phyloP scores from a whole-genome alignment of 2,888 invertebrate genomes.

The Volucella bombylans region DNA sequence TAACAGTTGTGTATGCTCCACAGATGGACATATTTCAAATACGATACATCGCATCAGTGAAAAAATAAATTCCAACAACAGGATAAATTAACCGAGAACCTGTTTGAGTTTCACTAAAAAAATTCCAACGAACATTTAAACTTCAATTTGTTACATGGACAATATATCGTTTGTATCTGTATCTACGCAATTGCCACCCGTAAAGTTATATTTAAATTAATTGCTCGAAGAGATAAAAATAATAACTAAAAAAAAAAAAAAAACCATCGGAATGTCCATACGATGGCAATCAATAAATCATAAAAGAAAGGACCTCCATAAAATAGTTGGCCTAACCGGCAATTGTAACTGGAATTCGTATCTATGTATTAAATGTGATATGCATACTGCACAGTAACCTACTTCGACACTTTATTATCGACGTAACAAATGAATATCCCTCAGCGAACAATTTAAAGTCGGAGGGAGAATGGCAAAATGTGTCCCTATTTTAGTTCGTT shows the following conservation, averaged over 20 bases:
- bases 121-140: no score
- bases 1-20: no score
- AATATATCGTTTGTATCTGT: no score
- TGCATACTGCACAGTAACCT: conserved; percentile 43
- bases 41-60: no score
- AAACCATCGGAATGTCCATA: conserved; percentile 34
- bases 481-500: conserved; percentile 58
- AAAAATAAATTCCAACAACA: no score
- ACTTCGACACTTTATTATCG: conserved; percentile 68
- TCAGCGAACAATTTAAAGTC: conserved; percentile 62
- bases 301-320: conserved; percentile 53
- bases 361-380: conserved; percentile 21
- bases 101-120: no score
- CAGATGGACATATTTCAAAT: no score
- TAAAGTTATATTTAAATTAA: conserved; percentile 32
- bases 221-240: conserved; percentile 47
- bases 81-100: no score
- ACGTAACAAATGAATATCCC: conserved; percentile 70
- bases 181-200: no score
- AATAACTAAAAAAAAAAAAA: no score
- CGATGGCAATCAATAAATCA: conserved; percentile 65
- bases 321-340: conserved; percentile 13
- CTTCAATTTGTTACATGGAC: no score
- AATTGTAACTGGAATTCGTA: conserved; percentile 6
- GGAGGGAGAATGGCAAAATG: conserved; percentile 37